Percentiles rank a stretch among this genome's conserved stretches.
Evolutionary conservation across 64 coral and sea anemone species (phyloP).

Genomic region (Montipora efflorescens): DNA sequence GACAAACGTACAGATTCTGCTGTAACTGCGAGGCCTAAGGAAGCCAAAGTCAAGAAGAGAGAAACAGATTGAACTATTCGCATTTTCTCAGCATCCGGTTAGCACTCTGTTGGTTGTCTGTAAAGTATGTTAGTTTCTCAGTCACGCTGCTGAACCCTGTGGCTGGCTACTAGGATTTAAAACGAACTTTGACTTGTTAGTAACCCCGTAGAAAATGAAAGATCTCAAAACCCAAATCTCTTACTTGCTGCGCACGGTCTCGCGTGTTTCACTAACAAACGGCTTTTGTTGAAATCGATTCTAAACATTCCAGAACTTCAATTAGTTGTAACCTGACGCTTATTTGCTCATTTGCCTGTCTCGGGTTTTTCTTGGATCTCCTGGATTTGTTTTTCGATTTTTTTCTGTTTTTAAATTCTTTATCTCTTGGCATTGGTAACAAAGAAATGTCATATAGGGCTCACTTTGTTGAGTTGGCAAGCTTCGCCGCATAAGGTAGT

Average conservation of each 20-base stretch:
- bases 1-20: background rate
- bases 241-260: background rate
- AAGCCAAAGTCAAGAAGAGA: slow-evolving; percentile 31
- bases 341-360: background rate
- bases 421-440: too few species aligned
- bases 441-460: too few species aligned
- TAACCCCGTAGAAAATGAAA: background rate
- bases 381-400: too few species aligned
- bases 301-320: background rate
- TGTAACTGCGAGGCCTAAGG: background rate
- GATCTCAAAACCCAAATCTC: too few species aligned
- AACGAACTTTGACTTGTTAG: background rate
- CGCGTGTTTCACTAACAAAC: background rate
- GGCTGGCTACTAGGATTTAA: too few species aligned
- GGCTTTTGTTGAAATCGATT: background rate
- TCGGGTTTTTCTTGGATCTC: too few species aligned
- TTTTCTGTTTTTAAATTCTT: too few species aligned
- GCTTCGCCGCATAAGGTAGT: too few species aligned
- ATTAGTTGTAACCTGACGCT: background rate
- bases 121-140: background rate
- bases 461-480: too few species aligned
- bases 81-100: background rate
- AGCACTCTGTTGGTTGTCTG: background rate
- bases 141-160: too few species aligned
- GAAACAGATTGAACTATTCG: background rate